phyloP scores from a whole-genome alignment of 2,888 invertebrate genomes.

The Candidula unifasciata region DNA sequence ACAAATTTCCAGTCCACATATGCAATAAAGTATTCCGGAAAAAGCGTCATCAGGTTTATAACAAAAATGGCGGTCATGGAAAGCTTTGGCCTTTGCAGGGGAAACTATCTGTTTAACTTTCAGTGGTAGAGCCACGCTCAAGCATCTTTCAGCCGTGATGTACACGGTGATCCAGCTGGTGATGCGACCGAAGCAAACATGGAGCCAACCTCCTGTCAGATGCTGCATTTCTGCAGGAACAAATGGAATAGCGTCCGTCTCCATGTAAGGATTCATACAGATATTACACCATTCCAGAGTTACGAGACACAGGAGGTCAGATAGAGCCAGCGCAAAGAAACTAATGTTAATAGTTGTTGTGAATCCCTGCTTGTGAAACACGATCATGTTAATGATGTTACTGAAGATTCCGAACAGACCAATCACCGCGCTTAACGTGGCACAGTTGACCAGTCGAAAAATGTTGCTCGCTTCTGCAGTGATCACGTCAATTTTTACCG shows the following conservation, averaged over 20 bases:
- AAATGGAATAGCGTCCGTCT: neutral
- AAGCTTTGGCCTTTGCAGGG: neutral
- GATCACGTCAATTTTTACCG: neutral
- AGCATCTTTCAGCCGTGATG: neutral
- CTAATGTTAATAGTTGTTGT: neutral
- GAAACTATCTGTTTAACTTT: neutral
- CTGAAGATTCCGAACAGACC: neutral
- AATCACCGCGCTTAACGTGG: neutral
- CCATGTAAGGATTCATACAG: neutral
- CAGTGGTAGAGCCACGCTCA: neutral
- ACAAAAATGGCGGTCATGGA: neutral
- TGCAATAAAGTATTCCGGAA: neutral
- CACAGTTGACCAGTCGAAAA: neutral
- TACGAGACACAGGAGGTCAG: neutral
- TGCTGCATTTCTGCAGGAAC: neutral
- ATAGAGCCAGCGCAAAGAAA: neutral
- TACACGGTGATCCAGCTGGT: neutral
- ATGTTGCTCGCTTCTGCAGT: neutral
- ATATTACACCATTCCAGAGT: neutral
- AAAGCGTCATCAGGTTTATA: neutral
- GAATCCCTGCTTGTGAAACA: neutral
- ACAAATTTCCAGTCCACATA: neutral
- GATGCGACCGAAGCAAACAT: neutral
- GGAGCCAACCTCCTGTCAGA: neutral
- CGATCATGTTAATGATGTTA: neutral